Conservation (phyloP, 1,140 invertebrate species). For the Pseudomyrmex cubaensis region DNA sequence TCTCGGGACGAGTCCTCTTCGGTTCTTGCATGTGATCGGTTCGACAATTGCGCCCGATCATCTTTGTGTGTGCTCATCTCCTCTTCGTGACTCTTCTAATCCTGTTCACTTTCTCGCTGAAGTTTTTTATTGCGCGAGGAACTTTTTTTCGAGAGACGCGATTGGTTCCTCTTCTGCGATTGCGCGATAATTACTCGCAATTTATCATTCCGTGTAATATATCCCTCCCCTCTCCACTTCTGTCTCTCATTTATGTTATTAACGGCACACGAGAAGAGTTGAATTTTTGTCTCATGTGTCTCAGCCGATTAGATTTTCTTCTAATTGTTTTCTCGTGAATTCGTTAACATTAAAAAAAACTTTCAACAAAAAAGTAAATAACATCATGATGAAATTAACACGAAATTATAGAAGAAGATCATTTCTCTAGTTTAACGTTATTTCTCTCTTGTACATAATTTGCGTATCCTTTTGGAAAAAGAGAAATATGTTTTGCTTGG, state of each 20-base stretch:
- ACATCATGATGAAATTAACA: slow-evolving; percentile 23
- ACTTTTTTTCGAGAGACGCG: slow-evolving; percentile 14
- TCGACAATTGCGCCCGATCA: too few species aligned
- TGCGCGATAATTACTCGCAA: neutral
- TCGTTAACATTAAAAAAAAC: slow-evolving; percentile 33
- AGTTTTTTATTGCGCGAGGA: neutral
- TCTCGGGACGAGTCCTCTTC: slow-evolving; percentile 44
- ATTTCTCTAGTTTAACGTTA: neutral
- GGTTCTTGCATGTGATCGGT: neutral
- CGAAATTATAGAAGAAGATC: neutral
- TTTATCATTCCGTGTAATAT: slow-evolving; percentile 14
- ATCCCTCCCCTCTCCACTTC: neutral
- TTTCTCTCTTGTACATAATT: slow-evolving; percentile 12
- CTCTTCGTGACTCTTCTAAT: neutral
- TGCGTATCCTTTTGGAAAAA: neutral
- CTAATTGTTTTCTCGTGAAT: neutral
- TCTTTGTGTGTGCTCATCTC: neutral
- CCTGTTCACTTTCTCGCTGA: neutral
- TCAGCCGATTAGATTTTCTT: neutral
- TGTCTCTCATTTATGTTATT: slow-evolving; percentile 13
- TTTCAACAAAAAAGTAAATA: too few species aligned
- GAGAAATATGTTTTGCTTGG: neutral
- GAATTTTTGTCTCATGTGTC: neutral
- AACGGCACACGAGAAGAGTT: slow-evolving; percentile 12
- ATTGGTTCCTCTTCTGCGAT: neutral